Conservation (phyloP, 1,140 invertebrate genomes). For the Teleogryllus occipitalis region DNA sequence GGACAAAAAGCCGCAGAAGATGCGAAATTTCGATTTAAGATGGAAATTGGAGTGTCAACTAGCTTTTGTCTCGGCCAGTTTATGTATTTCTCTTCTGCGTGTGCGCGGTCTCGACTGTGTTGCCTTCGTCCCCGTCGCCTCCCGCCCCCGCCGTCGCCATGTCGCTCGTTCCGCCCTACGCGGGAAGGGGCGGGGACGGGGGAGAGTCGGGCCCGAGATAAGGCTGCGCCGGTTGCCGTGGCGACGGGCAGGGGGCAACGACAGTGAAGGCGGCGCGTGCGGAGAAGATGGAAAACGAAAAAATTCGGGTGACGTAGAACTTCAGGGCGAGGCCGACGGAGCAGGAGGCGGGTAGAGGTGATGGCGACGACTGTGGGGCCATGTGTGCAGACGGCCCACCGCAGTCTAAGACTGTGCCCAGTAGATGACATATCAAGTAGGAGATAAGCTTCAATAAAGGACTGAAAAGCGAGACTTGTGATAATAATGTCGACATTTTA, state of each 20-base stretch:
- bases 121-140: neutral
- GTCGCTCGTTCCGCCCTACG: neutral
- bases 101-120: neutral
- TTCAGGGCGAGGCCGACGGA: neutral
- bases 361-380: no score
- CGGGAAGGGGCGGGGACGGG: no score
- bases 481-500: no score
- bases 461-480: no score
- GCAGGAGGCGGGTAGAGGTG: no score
- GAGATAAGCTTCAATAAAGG: no score
- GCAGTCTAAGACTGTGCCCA: no score
- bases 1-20: neutral
- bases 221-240: neutral
- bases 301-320: neutral
- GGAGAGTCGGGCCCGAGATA: neutral
- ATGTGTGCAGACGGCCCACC: no score
- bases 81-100: slow-evolving; percentile 1
- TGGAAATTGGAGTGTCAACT: slow-evolving; percentile 4
- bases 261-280: no score
- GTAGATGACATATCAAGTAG: no score
- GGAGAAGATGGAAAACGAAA: neutral
- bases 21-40: slow-evolving; percentile 5
- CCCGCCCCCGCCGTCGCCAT: no score
- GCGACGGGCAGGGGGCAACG: neutral
- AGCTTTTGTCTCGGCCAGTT: neutral